Evolutionary conservation across 2,113 vertebrate species (phyloP).

Genomic region (Edolisoma coerulescens): DNA sequence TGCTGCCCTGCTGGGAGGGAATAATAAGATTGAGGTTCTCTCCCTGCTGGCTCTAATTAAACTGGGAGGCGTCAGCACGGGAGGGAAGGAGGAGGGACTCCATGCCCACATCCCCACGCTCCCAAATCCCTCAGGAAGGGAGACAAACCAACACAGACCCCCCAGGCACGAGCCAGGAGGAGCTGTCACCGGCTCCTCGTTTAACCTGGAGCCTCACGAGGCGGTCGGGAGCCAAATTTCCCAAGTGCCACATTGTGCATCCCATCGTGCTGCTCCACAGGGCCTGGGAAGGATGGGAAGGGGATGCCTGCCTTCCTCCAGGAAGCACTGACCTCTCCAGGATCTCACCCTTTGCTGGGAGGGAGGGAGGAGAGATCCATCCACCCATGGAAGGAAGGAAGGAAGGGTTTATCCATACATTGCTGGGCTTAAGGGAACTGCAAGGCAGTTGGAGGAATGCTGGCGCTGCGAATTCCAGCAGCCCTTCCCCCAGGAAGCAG

Average conservation of each 20-base stretch:
- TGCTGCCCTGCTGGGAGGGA: constrained; percentile 7
- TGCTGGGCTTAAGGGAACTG: neutral
- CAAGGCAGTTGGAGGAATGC: neutral
- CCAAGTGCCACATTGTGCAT: neutral
- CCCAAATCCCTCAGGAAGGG: neutral
- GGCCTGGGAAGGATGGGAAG: neutral
- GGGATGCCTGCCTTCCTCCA: neutral
- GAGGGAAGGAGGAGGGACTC: neutral
- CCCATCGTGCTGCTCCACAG: fast-evolving
- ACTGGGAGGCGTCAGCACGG: neutral
- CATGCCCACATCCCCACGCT: neutral
- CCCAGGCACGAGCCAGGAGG: neutral
- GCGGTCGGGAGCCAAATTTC: fast-evolving
- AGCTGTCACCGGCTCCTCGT: fast-evolving
- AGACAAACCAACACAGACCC: neutral
- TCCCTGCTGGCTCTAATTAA: constrained; percentile 23
- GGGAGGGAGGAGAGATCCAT: neutral
- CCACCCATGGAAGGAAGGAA: neutral
- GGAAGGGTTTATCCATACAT: neutral
- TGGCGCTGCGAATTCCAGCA: neutral
- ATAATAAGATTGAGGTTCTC: neutral
- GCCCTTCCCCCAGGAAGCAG: neutral
- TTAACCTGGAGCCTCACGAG: neutral
- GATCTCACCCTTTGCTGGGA: neutral
- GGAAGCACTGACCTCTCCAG: neutral